Base-by-base conservation (phyloP, 2,888 invertebrate genomes). In the Autographa pulchrina region DNA sequence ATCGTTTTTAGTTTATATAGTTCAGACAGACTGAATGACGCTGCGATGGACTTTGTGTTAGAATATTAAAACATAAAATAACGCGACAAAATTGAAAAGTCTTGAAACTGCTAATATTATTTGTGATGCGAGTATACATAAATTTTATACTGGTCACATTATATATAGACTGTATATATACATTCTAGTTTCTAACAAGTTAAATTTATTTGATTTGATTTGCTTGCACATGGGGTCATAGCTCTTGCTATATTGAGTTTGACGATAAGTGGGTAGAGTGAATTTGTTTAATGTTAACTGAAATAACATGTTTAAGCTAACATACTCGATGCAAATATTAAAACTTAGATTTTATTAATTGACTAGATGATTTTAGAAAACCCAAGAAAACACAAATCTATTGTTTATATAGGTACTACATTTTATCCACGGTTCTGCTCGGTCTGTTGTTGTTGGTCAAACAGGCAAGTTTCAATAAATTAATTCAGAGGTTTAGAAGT, bases 91-190 rank as follows among this genome's bases (percentile, higher is more conserved):
- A 43, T 43, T 43, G 43, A 43, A 43, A 43, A 43, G 43, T 43
- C 14, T 14, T 14, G 4, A 1, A 43, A 43, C 48, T 48, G n/a
- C 48, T 4, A 43, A 48, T 7, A 48, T 5, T 48, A 16, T 48
- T 48, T 48, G 7, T n/a, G 0, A 0, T n/a, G 48, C n/a, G 5
- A 48, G 75, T 41, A 43, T 56, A 25, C 35, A n/a, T 68, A 41
- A 60, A 70, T n/a, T n/a, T n/a, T n/a, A n/a, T 58, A 52, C 67
- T 65, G 13, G 62, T 71, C 80, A 75, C 75, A 79, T 77, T 77
- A 77, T 77, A 75, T 79, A 79, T 70, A 11, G 58, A 14, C 56
- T 70, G 60, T 52, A 52, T 32, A 66, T n/a, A n/a, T n/a, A n/a
- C 35, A 35, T 35, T 69, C 18, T 3, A 31, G 56, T 65, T 68